phyloP scores from a whole-genome alignment of 2,113 vertebrate genomes.

The Equus quagga region DNA sequence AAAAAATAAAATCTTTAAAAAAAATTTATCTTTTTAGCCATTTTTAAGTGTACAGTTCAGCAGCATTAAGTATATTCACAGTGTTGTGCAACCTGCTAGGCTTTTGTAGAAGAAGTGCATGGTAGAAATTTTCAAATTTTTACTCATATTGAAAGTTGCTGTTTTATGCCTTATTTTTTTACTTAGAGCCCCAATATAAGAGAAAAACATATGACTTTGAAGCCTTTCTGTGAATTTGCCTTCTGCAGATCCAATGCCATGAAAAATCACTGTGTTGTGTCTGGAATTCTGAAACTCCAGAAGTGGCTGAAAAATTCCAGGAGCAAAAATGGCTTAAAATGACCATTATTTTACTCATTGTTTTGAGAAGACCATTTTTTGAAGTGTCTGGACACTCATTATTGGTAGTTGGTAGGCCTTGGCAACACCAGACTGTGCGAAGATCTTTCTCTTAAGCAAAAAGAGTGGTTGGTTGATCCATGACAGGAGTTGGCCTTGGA shows the following conservation, averaged over 20 bases:
- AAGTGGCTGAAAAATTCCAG: background rate
- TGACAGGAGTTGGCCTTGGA: background rate
- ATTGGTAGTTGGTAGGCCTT: background rate
- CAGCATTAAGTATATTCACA: background rate
- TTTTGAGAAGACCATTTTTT: background rate
- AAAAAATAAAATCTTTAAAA: too few relatives aligned
- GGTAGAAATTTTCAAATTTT: background rate
- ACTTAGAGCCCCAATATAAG: background rate
- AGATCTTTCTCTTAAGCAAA: background rate
- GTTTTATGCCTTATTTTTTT: background rate
- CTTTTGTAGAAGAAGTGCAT: background rate
- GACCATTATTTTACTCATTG: background rate
- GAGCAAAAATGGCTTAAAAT: slow-evolving; percentile 31
- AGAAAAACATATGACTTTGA: background rate
- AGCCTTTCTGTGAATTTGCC: background rate
- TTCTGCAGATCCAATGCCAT: background rate
- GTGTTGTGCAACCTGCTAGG: background rate
- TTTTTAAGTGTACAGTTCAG: background rate
- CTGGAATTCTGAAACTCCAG: background rate
- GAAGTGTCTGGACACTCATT: background rate
- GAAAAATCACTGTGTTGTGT: background rate
- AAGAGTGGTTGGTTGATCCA: background rate
- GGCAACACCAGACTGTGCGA: background rate
- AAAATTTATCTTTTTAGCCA: background rate
- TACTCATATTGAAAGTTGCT: background rate